These are phyloP conservation scores for Molanna angustata DNA, from an alignment of 2,888 invertebrate genomes.

Conservation along the genomic window DNA sequence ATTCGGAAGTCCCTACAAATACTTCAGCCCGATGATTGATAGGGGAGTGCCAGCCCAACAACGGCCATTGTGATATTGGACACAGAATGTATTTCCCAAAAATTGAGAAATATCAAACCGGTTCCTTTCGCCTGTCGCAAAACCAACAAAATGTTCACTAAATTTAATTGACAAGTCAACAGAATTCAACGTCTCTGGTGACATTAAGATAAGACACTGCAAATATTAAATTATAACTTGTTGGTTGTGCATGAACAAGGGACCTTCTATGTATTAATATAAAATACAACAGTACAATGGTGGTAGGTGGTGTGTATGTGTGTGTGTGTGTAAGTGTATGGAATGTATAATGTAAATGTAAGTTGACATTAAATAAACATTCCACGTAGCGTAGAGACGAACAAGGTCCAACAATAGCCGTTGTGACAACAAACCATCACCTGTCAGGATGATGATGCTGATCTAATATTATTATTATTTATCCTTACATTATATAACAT, in stretches of 20 bases:
- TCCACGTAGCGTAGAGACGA: no score
- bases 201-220: neutral
- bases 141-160: constrained; percentile 18
- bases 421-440: constrained; percentile 32
- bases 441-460: constrained; percentile 23
- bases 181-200: neutral
- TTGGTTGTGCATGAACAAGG: constrained; percentile 31
- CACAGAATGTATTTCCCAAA: constrained; percentile 25
- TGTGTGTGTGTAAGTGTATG: no score
- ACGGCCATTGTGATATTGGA: constrained; percentile 30
- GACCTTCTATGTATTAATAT: constrained; percentile 29
- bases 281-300: constrained; percentile 11
- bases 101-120: constrained; percentile 18
- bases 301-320: no score
- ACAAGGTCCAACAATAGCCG: constrained; percentile 32
- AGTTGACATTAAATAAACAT: no score
- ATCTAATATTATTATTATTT: constrained; percentile 15
- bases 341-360: no score
- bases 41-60: constrained; percentile 33
- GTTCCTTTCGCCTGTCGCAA: constrained; percentile 30
- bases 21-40: constrained; percentile 29
- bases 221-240: constrained; percentile 8
- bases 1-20: constrained; percentile 3
- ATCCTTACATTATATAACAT: constrained; percentile 17
- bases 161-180: neutral